A percentile compares a stretch with the other conserved stretches of the same genome.
Conservation (phyloP, 2,797 vertebrate genomes). For the Chiroxiphia lanceolata region DNA sequence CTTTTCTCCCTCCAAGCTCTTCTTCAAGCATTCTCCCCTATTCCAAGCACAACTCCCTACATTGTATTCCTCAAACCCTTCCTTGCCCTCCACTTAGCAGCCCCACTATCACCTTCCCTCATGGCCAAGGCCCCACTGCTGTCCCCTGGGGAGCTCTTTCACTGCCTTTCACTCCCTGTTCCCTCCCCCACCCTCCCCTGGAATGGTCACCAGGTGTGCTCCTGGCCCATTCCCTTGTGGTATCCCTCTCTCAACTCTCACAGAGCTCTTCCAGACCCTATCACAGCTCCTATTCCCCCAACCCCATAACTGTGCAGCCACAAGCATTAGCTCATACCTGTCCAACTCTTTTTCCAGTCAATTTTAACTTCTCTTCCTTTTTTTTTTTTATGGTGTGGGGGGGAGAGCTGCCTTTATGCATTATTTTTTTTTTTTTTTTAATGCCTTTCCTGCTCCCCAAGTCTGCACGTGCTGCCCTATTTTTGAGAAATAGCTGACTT, state of each 20-base stretch:
- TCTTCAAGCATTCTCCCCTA: background rate
- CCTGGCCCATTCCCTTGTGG: background rate
- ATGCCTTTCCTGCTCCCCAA: background rate
- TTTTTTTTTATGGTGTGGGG: too few relatives aligned
- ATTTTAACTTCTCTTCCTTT: background rate
- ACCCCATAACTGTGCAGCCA: background rate
- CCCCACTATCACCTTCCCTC: background rate
- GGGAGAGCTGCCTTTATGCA: background rate
- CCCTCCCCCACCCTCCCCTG: background rate
- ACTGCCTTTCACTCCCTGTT: background rate
- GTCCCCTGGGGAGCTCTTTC: background rate
- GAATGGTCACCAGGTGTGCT: background rate
- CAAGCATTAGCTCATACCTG: background rate
- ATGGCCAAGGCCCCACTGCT: fast-evolving
- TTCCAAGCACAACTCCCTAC: fast-evolving
- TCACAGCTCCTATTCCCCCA: background rate
- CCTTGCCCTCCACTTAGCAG: background rate
- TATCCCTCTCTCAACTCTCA: background rate
- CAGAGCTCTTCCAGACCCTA: background rate
- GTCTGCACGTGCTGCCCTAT: background rate
- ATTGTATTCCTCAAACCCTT: background rate
- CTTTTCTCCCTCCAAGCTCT: background rate
- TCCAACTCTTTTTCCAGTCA: background rate
- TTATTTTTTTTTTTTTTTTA: background rate
- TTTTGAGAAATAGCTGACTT: slow-evolving; percentile 55